A percentile compares a stretch with the other conserved stretches of the same genome.
These are phyloP conservation scores for Strigamia crassipes DNA, from an alignment of 2,888 invertebrate genomes.

Conservation along the genomic window DNA sequence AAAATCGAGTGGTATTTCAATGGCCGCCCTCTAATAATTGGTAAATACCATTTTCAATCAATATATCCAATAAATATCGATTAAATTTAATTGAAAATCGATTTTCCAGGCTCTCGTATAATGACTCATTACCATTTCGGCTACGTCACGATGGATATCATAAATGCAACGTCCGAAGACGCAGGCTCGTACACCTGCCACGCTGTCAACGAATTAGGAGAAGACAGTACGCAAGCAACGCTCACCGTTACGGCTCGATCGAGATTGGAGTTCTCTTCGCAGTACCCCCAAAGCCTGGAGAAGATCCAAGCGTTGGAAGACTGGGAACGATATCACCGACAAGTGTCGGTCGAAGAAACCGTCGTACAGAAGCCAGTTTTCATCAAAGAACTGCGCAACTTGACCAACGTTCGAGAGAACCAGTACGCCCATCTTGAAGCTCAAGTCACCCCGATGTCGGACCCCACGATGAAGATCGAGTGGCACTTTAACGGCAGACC, in stretches of 20 bases:
- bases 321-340: conserved; percentile 71
- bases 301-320: conserved; percentile 89
- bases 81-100: neutral
- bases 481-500: conserved; percentile 81
- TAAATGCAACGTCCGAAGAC: conserved; percentile 82
- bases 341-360: conserved; percentile 72
- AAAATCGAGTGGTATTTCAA: conserved; percentile 95
- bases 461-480: conserved; percentile 91
- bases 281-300: conserved; percentile 88
- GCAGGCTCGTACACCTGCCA: conserved; percentile 89
- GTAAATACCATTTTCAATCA: neutral
- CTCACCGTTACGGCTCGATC: conserved; percentile 80
- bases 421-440: conserved; percentile 92
- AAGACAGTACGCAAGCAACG: conserved; percentile 81
- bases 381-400: conserved; percentile 82
- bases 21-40: conserved; percentile 72
- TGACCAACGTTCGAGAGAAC: conserved; percentile 86
- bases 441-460: conserved; percentile 87
- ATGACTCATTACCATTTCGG: conserved; percentile 96
- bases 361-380: conserved; percentile 78
- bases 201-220: conserved; percentile 82
- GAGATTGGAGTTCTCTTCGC: conserved; percentile 83
- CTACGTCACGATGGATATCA: conserved; percentile 90
- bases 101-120: conserved; percentile 80
- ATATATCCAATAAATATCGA: no score